Conservation (phyloP, 2,888 invertebrate genomes). For the Drymonia ruficornis region DNA sequence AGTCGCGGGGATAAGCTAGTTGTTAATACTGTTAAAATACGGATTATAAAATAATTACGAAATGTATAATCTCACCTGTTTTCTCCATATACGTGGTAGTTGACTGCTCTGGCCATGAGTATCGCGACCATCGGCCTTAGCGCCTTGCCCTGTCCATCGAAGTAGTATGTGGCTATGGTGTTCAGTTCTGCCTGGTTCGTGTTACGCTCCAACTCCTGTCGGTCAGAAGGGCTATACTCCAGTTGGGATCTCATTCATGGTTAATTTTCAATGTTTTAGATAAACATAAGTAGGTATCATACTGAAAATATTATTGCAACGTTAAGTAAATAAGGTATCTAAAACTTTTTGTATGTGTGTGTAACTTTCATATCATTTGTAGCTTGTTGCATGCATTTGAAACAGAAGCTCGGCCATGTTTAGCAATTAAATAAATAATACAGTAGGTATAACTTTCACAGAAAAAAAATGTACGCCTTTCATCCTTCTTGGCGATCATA, state of each 20-base stretch:
- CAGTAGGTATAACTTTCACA: slow-evolving; percentile 4
- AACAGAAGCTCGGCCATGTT: too few species aligned
- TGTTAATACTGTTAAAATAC: neutral
- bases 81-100: slow-evolving; percentile 94
- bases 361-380: too few species aligned
- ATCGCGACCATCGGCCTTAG: slow-evolving; percentile 97
- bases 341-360: too few species aligned
- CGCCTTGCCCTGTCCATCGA: slow-evolving; percentile 99
- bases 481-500: slow-evolving; percentile 21
- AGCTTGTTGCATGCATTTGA: too few species aligned
- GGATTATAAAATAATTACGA: neutral
- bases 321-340: too few species aligned
- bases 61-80: slow-evolving; percentile 86
- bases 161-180: slow-evolving; percentile 98
- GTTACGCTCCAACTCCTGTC: slow-evolving; percentile 90
- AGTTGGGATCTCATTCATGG: slow-evolving; percentile 53
- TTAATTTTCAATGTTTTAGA: slow-evolving; percentile 13
- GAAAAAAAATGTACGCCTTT: slow-evolving; percentile 21
- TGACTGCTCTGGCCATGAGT: slow-evolving; percentile 97
- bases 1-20: too few species aligned
- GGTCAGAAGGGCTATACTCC: slow-evolving; percentile 63
- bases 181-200: slow-evolving; percentile 93
- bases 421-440: neutral
- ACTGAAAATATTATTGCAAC: too few species aligned
- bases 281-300: neutral